Evolutionary conservation across 2,113 vertebrate species (phyloP), one percentile per base, ranked within the genome.

Genomic region (Theristicus caerulescens): DNA sequence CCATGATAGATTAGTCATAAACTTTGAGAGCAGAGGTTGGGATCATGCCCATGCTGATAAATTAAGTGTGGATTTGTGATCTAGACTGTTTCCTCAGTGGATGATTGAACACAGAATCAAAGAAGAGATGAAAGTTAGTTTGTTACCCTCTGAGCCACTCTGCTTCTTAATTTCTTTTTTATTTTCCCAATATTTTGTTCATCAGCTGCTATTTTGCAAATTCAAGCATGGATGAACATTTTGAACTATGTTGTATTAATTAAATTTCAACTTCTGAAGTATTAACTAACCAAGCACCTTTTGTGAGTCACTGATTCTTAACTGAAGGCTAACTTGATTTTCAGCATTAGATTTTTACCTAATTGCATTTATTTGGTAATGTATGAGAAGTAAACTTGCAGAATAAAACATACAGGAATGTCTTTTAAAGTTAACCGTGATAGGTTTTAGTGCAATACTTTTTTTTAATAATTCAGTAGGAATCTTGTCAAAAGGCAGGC

Each of bases 291-390:
- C 40, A 91, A 81, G 36, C 7, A 76, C 19, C 52, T 92, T 94
- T 94, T 73, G 46, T 94, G 91, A 84, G 47, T 93, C 85, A 90
- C 51, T 64, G 52, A 73, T 88, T 94, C 69, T 90, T 91, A 82
- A 94, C 44, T 86, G 82, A 88, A 93, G 29, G 49, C 25, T 79
- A 90, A 74, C 52, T 71, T 92, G 21, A 73, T 82, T 95, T 82
- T 90, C 42, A 93, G 22, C 20, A 49, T 62, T 82, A 87, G 10
- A 42, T 58, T 96, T 96, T 90, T 83, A 74, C 25, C 27, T 80
- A 93, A 95, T 87, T 93, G 13, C 16, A 79, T 90, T 94, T 81
- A 55, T 87, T 90, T 95, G 57, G 72, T 57, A 84, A 67, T 32
- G 29, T 31, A 29, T 36, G 14, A 80, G 62, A 94, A 82, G 26